Conservation (phyloP, 2,113 vertebrate genomes). For the Platysteira castanea region DNA sequence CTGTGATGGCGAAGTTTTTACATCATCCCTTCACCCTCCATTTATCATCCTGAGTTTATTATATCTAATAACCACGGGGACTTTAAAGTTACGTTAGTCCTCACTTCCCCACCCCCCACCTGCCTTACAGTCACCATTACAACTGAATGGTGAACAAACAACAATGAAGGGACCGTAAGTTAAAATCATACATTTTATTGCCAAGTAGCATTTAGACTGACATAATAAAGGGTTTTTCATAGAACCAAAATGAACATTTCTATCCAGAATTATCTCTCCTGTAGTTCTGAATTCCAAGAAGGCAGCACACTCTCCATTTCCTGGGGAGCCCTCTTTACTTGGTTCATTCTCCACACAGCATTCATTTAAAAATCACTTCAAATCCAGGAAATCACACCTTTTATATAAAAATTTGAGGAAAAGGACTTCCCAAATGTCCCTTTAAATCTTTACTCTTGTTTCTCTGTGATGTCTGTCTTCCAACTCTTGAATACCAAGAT, state of each 20-base stretch:
- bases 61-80: background rate
- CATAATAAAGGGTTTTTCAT: background rate
- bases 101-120: background rate
- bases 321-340: background rate
- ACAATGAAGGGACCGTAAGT: background rate
- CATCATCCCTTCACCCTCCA: too few species aligned
- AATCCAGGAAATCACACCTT: background rate
- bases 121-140: background rate
- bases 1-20: background rate
- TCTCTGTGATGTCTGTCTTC: background rate
- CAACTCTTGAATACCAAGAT: background rate
- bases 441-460: background rate
- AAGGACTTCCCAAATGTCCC: background rate
- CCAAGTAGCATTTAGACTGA: background rate
- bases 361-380: background rate
- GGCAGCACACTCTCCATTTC: background rate
- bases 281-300: background rate
- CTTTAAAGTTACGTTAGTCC: background rate
- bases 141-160: background rate
- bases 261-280: background rate
- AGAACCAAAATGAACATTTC: background rate
- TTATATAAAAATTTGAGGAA: background rate
- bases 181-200: slow-evolving; percentile 29
- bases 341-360: background rate
- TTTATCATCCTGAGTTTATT: background rate